Evolutionary conservation across 2,797 vertebrate genomes (phyloP).

Genomic region (Saxicola maurus): DNA sequence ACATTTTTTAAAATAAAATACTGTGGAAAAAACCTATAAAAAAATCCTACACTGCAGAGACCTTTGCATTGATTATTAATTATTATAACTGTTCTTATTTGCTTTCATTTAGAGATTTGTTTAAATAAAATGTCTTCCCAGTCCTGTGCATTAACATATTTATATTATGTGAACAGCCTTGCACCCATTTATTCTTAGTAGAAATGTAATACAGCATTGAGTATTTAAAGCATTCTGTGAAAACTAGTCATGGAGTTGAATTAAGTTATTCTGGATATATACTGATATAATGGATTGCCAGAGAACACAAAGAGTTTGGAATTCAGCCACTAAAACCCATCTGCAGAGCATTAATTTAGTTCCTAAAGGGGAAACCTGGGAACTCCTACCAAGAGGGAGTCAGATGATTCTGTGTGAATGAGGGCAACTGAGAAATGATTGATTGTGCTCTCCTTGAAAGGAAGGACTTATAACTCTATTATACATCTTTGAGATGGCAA

Average conservation of each 20-base stretch:
- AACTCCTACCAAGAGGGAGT: slow-evolving; percentile 1
- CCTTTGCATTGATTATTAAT: neutral
- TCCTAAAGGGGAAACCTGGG: neutral
- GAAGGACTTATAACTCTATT: neutral
- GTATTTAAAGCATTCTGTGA: neutral
- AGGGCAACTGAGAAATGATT: neutral
- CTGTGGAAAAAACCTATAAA: accelerated
- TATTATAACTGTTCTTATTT: neutral
- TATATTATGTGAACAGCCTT: neutral
- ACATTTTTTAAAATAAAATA: neutral
- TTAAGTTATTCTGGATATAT: neutral
- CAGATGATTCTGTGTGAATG: neutral
- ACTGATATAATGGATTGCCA: neutral
- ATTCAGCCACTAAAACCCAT: slow-evolving; percentile 15
- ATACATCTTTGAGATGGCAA: neutral
- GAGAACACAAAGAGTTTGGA: neutral
- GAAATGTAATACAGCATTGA: neutral
- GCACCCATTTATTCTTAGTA: neutral
- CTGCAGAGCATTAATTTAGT: slow-evolving; percentile 15
- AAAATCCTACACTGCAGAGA: neutral
- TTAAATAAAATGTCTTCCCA: neutral
- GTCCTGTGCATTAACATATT: neutral
- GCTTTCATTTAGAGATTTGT: neutral
- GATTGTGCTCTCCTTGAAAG: neutral
- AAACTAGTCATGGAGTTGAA: neutral